Base-by-base conservation (phyloP, 2,797 vertebrate species). In the Falco rusticolus region DNA sequence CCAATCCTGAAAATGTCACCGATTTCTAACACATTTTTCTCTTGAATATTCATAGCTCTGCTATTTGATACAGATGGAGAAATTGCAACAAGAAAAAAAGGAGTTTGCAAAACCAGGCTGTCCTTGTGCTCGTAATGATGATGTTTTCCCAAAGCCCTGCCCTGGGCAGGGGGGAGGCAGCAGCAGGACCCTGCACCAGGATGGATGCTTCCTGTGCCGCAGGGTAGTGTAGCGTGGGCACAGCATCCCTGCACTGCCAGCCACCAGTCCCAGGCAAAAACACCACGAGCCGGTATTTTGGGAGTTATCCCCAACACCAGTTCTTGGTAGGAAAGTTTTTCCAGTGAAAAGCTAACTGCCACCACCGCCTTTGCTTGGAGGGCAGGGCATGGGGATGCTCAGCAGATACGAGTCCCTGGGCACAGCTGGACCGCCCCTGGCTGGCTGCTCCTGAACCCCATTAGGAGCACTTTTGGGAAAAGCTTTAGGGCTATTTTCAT, bases 21-120 rank as follows among this genome's bases (percentile, higher is more conserved):
- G 7, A 2, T 92, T 95, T 92, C 89, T 93, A 87, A 94, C 95
- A 94, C 84, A 0, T 93, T 85, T 89, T 41, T 72, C 87, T 80
- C 84, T 64, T 96, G 94, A 96, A 96, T 96, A 96, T 96, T 97
- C 95, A 96, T 92, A 29, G 87, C 78, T 78, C 68, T 51, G 84
- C 89, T 29, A 1, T 53, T 84, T 0, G 0, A 24, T 87, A 8
- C 84, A 74, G 90, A 89, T 77, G 81, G 94, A 84, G 64, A 48
- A 71, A 86, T 72, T 17, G 82, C 8, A 80, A 24, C 43, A 8
- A 15, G 65, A 31, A 19, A 78, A 29, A 66, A 65, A 50, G 29
- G 57, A n/a, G 28, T 54, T 47, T 39, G 31, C 26, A 56, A 25
- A 28, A 3, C 8, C 0, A 21, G 57, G 61, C 48, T 68, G 80